These are phyloP conservation scores for Laothoe populi DNA, from an alignment of 2,888 invertebrate species.

Conservation along the genomic window DNA sequence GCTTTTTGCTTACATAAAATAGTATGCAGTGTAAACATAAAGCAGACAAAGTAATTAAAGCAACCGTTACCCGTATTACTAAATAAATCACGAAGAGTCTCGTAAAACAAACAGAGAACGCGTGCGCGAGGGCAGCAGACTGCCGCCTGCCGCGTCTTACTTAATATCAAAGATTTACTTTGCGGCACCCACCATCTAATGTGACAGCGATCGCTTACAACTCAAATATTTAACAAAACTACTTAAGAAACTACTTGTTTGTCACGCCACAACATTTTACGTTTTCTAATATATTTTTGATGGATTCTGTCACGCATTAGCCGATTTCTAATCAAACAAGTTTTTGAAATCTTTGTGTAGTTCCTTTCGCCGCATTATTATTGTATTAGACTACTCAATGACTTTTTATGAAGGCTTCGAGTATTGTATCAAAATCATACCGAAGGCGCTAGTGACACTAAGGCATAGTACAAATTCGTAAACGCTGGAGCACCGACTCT, in stretches of 20 bases:
- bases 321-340: constrained; percentile 28
- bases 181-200: constrained; percentile 44
- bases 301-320: constrained; percentile 29
- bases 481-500: no score
- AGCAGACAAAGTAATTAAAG: constrained; percentile 69
- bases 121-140: constrained; percentile 32
- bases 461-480: no score
- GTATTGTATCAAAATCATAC: no score
- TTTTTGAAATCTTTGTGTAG: background rate
- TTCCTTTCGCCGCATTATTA: background rate
- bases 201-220: constrained; percentile 42
- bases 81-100: constrained; percentile 63
- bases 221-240: constrained; percentile 43
- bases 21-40: constrained; percentile 55
- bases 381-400: background rate
- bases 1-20: constrained; percentile 49
- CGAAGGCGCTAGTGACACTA: no score
- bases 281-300: constrained; percentile 25
- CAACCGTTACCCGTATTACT: constrained; percentile 68
- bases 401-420: no score
- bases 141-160: constrained; percentile 41
- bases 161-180: constrained; percentile 55
- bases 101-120: constrained; percentile 63
- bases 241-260: constrained; percentile 34
- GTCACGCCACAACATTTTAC: constrained; percentile 25